Base-by-base conservation (phyloP, 2,888 invertebrate species). In the Xylota sylvarum region DNA sequence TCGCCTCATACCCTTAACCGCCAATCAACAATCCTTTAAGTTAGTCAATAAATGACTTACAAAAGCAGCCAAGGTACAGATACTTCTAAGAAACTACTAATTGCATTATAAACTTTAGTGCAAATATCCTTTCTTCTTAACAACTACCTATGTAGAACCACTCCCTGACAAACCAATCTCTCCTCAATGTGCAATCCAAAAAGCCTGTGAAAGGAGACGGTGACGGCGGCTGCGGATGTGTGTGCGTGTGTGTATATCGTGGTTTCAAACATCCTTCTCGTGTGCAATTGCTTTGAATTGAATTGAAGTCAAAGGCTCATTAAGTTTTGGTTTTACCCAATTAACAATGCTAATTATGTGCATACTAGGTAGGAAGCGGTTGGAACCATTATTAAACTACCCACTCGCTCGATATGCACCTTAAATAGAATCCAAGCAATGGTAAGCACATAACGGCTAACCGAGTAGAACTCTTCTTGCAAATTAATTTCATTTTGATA, bases 221-320 rank as follows among this genome's bases (percentile, higher is more conserved):
- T n/a, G n/a, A n/a, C n/a, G 6, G 27, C 19, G 2, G 5, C 37
- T 9, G 2, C 37, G 37, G 9, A 17, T 50, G 23, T 50, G 23
- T 50, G 17, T 48, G 23, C 5, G n/a, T 23, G 12, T 14, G 14
- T 17, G 14, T 32, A 4, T 56, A 7, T n/a, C 32, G 7, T 32
- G 17, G n/a, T 56, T 56, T 10, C 32, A n/a, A 30, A 32, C 32
- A 9, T 14, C 17, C 32, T 9, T 56, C 12, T 10, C 19, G 23
- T 35, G 35, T 37, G 48, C 48, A 19, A 19, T 52, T 48, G n/a
- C 62, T 52, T 65, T 30, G 60, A 72, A 72, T 62, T 43, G 73
- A 62, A 43, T 52, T 37, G 30, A 52, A 74, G 19, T 74, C 73
- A 74, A 62, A 62, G 73, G 73, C 37, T 74, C 73, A 62, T 74